Evolutionary conservation across 2,113 vertebrate genomes (phyloP).

Genomic region (Erpornis zantholeuca): DNA sequence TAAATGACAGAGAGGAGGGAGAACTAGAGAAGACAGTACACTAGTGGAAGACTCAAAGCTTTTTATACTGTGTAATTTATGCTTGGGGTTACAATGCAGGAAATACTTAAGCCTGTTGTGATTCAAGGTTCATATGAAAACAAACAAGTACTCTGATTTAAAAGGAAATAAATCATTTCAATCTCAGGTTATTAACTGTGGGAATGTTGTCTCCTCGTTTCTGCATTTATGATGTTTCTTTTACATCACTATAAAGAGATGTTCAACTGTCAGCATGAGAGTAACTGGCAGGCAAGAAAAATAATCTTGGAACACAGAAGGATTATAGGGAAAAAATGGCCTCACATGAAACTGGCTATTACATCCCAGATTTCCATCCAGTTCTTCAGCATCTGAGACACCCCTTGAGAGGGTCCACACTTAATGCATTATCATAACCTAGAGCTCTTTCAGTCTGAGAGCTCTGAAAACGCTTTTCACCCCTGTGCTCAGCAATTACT

Average conservation of each 20-base stretch:
- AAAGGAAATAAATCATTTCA: not conserved
- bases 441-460: not conserved
- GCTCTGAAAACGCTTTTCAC: not conserved
- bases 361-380: not conserved
- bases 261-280: not conserved
- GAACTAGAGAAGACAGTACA: not conserved
- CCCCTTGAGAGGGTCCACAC: not conserved
- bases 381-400: not conserved
- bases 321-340: not conserved
- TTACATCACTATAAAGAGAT: not conserved
- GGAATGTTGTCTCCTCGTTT: not conserved
- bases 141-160: not conserved
- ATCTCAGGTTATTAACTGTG: not conserved
- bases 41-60: slow-evolving; percentile 8
- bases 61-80: not conserved
- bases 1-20: slow-evolving; percentile 26
- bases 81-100: not conserved
- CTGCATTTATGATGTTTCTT: not conserved
- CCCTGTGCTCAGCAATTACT: not conserved
- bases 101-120: not conserved
- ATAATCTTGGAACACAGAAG: not conserved
- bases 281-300: not conserved
- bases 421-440: not conserved
- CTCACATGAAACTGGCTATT: not conserved
- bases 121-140: not conserved